These are phyloP conservation scores for Sepiola atlantica DNA, from an alignment of 2,888 invertebrate genomes.

Conservation along the genomic window DNA sequence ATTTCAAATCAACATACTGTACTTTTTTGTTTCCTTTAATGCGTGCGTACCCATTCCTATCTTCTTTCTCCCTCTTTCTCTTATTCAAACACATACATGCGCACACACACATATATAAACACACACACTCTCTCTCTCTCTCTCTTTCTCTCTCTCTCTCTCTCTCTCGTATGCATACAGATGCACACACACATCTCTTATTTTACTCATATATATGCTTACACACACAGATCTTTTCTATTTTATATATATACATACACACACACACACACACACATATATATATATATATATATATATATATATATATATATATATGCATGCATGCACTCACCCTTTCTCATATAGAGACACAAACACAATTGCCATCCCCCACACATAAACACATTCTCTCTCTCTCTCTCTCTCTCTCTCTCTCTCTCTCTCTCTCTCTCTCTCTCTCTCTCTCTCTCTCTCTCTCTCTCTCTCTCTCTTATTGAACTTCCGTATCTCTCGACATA, in stretches of 20 bases:
- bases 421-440: not conserved
- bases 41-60: too few species aligned
- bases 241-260: too few species aligned
- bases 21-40: too few species aligned
- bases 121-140: not conserved
- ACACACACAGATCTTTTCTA: too few species aligned
- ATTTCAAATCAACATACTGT: too few species aligned
- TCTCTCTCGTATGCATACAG: too few species aligned
- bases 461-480: not conserved
- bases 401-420: not conserved
- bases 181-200: not conserved
- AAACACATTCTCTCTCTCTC: not conserved
- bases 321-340: not conserved
- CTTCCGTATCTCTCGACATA: not conserved
- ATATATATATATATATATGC: not conserved
- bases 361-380: not conserved
- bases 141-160: too few species aligned
- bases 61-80: too few species aligned
- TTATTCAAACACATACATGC: not conserved
- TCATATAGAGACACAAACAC: too few species aligned
- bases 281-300: not conserved
- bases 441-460: not conserved
- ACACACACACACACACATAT: not conserved
- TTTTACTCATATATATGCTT: too few species aligned
- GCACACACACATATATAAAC: not conserved